These are phyloP conservation scores for Lathamus discolor DNA, from an alignment of 2,113 vertebrate species.

Conservation along the genomic window DNA sequence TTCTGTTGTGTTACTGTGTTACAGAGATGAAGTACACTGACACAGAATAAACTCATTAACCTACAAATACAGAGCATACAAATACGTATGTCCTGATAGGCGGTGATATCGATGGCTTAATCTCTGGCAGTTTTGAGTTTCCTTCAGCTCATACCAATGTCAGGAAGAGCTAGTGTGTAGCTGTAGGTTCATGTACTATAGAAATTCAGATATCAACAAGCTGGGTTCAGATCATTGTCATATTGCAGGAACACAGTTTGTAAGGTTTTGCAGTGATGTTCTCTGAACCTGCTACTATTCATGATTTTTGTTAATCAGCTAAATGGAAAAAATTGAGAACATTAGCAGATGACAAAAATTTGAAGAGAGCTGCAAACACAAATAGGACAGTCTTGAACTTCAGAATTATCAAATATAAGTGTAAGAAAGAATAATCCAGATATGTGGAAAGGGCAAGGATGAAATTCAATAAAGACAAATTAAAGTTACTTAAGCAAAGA, in stretches of 20 bases:
- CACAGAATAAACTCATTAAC: neutral
- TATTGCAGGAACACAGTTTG: neutral
- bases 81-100: neutral
- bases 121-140: neutral
- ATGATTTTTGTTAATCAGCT: neutral
- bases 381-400: neutral
- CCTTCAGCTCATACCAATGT: neutral
- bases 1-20: neutral
- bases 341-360: neutral
- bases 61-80: neutral
- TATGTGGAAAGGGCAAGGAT: neutral
- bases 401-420: neutral
- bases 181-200: neutral
- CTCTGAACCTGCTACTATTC: neutral
- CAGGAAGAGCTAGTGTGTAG: neutral
- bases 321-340: neutral
- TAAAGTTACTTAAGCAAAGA: conserved; percentile 6
- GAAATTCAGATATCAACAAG: neutral
- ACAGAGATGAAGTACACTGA: neutral
- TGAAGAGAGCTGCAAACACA: neutral
- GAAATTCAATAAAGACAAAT: neutral
- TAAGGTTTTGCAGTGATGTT: neutral
- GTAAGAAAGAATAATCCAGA: neutral
- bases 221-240: neutral
- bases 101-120: neutral